Base-by-base conservation (phyloP, 2,113 vertebrate species). In the Corydoras sp. region DNA sequence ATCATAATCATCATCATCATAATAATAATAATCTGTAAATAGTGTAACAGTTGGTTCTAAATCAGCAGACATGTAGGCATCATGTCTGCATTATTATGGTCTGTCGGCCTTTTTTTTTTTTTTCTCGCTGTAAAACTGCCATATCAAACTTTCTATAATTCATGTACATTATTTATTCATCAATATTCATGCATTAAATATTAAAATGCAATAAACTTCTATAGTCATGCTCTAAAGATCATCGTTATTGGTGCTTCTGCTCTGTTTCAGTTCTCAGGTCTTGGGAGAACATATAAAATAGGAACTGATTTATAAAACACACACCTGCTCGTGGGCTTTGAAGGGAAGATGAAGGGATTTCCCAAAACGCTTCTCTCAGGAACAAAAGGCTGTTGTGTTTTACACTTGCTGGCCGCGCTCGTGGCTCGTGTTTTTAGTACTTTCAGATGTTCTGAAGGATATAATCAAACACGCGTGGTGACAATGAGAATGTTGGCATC, bases 241-340 rank as follows among this genome's bases (percentile, higher is more conserved):
- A n/a, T 65, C 76, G 59, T 31, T 29, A 51, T 1, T 5, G 51
- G 14, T 66, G 29, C 49, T 75, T 68, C 65, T 64, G 58, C 15
- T 58, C 35, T 62, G 12, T 54, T 24, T 70, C 30, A 50, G 58
- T 74, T 66, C 59, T 65, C 30, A 59, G 63, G n/a, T 24, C 58
- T 59, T 78, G 58, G 30, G 76, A 65, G 64, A 56, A 60, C 8
- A 43, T 59, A 76, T 69, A 66, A 62, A 76, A 18, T 54, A 62
- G 13, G 32, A 67, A 31, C 54, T 73, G 76, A 68, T 68, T 68
- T 54, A 77, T 72, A 62, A 58, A 74, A 54, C 10, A 62, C 64
- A 77, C 87, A 90, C 85, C 89, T 90, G 88, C 80, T 81, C 56
- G 55, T 11, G 54, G 66, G 83, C 88, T 87, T 89, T 89, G 88